phyloP scores from a whole-genome alignment of 2,797 vertebrate species.

The Rhinogobio ventralis region DNA sequence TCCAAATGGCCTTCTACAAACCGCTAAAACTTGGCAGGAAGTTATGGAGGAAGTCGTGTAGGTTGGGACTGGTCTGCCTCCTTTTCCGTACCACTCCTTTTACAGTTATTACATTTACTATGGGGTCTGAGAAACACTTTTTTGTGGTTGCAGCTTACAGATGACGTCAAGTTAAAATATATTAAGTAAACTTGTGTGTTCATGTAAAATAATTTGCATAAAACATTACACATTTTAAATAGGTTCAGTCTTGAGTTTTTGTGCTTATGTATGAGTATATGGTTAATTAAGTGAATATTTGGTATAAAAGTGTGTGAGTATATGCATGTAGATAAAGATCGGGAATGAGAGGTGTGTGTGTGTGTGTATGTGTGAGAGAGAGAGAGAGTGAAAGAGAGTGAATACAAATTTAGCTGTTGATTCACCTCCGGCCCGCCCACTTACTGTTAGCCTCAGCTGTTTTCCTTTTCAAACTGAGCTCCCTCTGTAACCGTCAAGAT shows the following conservation, averaged over 20 bases:
- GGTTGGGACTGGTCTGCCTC: not conserved
- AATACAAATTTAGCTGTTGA: constrained; percentile 53
- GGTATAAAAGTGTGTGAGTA: not conserved
- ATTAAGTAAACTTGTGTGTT: not conserved
- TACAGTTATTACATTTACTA: not conserved
- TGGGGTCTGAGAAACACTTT: not conserved
- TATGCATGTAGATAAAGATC: not conserved
- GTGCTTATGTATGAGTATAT: not conserved
- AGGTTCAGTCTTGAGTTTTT: not conserved
- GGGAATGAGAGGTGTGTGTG: not conserved
- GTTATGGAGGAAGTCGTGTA: constrained; percentile 13
- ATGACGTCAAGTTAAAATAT: not conserved
- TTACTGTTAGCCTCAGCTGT: constrained; percentile 19
- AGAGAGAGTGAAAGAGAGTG: not conserved
- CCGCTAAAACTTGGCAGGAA: not conserved
- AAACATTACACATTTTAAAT: not conserved
- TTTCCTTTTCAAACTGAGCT: constrained; percentile 47
- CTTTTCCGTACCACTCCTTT: not conserved
- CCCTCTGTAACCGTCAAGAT: constrained; percentile 11
- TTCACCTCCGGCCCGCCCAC: constrained; percentile 55
- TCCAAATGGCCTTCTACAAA: not conserved
- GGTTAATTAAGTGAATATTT: not conserved
- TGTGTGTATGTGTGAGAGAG: not conserved
- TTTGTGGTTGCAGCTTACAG: not conserved
- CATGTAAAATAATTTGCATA: not conserved